A percentile compares a stretch with the other conserved stretches of the same genome.
Conservation (phyloP, 1,140 invertebrate species). For the Stratiolaelaps scimitus region DNA sequence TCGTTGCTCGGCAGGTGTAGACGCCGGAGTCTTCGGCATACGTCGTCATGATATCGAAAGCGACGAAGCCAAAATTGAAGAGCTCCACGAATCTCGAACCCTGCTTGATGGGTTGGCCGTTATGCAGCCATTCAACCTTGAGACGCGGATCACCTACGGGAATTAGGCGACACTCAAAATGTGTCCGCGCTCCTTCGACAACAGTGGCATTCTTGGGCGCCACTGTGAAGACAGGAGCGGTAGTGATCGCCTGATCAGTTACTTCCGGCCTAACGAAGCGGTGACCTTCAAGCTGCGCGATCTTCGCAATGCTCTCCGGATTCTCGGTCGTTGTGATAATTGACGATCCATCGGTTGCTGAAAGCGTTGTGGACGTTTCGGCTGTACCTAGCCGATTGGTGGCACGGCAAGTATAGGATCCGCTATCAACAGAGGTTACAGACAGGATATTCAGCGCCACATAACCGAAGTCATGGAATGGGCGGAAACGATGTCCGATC, state of each 20-base stretch:
- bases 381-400: conserved; percentile 73
- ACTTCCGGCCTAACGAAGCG: conserved; percentile 32
- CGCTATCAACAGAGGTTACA: conserved; percentile 80
- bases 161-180: conserved; percentile 88
- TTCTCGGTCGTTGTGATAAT: conserved; percentile 32
- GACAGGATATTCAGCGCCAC: conserved; percentile 81
- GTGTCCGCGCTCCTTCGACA: conserved; percentile 83
- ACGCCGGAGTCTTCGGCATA: conserved; percentile 80
- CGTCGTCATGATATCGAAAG: conserved; percentile 76
- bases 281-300: conserved; percentile 32
- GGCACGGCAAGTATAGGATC: conserved; percentile 81
- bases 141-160: conserved; percentile 90
- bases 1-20: conserved; percentile 75
- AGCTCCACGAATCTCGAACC: conserved; percentile 64
- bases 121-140: conserved; percentile 96
- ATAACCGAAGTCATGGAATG: conserved; percentile 90
- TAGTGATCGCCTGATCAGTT: conserved; percentile 63
- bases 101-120: conserved; percentile 71
- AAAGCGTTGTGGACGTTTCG: conserved; percentile 50
- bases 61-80: conserved; percentile 86
- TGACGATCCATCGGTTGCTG: conserved; percentile 30
- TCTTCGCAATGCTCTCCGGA: conserved; percentile 33
- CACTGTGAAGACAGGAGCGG: conserved; percentile 78
- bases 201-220: conserved; percentile 78
- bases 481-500: conserved; percentile 72